Evolutionary conservation across 2,797 vertebrate species (phyloP).

Genomic region (Fistularia tabacaria): DNA sequence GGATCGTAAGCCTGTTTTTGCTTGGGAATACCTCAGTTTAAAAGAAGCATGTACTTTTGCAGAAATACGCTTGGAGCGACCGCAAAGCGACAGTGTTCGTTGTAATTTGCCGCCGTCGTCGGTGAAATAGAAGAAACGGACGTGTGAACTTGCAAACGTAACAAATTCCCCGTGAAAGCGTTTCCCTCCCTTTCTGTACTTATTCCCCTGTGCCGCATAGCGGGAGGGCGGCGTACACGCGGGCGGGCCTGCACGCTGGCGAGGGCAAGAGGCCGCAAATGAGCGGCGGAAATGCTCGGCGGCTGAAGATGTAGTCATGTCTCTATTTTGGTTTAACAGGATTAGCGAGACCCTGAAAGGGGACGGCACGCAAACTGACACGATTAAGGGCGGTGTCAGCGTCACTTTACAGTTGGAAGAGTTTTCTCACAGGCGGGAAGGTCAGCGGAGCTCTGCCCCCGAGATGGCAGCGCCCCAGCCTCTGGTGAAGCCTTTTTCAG

Average conservation of each 20-base stretch:
- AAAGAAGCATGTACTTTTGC: too few relatives aligned
- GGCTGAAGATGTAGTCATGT: conserved; percentile 64
- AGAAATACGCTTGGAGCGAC: too few relatives aligned
- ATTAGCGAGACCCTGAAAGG: conserved; percentile 80
- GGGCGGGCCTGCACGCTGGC: conserved; percentile 47
- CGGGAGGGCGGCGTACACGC: conserved; percentile 66
- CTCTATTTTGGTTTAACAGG: conserved; percentile 88
- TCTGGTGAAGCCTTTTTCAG: conserved; percentile 41
- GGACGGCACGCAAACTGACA: conserved; percentile 69
- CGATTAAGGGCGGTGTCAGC: conserved; percentile 76
- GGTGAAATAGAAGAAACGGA: too few relatives aligned
- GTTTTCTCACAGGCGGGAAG: conserved; percentile 49
- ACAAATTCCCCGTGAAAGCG: too few relatives aligned
- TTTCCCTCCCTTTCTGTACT: conserved; percentile 2
- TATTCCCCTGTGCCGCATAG: conserved; percentile 17
- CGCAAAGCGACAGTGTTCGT: too few relatives aligned
- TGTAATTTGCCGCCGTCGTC: too few relatives aligned
- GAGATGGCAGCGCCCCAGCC: conserved; percentile 59
- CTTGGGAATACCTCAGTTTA: too few relatives aligned
- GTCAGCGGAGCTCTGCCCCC: conserved; percentile 54
- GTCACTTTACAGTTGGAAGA: conserved; percentile 69
- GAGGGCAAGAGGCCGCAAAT: conserved; percentile 64
- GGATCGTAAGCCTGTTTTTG: too few relatives aligned
- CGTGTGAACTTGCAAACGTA: too few relatives aligned
- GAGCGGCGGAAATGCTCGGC: conserved; percentile 55